Base-by-base conservation (phyloP, 2,888 invertebrate species). In the Brachyptera putata region DNA sequence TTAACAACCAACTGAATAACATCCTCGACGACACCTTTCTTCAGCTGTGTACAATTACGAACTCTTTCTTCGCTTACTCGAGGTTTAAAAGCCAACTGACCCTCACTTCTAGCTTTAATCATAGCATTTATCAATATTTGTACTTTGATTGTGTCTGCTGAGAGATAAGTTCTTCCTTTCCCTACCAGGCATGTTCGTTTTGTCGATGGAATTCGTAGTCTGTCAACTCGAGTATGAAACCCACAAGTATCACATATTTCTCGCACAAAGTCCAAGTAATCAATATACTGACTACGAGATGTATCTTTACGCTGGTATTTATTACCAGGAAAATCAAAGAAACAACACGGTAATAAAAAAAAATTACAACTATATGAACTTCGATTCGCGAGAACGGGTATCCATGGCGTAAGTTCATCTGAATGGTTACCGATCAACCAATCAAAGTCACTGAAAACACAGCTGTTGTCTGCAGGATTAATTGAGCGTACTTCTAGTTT, bases 381-480 rank as follows among this genome's bases (percentile, higher is more conserved):
- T 60, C 81, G 80, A 0, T 92, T 84, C 24, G 97, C 89, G 68
- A 98, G 85, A 0, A 97, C 86, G 18, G 98, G 95, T 69, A 99
- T 86, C 98, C 98, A 99, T 1, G 97, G 96, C 7, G 98, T 97
- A n/a, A 99, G 76, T 74, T 99, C 98, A 79, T 99, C 99, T 13
- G 96, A 95, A 78, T 99, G 99, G 76, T 99, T 99, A 56, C 98
- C 99, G 72, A 99, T 95, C 56, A 99, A 77, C 95, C 96, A 96
- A 70, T 94, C 89, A 25, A 80, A 81, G n/a, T 85, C 81, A 7
- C 86, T 83, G 69, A 88, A 91, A 43, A 82, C 70, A 63, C 80
- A 79, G 56, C 80, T 72, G 64, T n/a, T n/a, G n/a, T 85, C 81
- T 9, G 86, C 85, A 50, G 91, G 91, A 61, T 81, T 80, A 58